Base-by-base conservation (phyloP, 2,797 vertebrate genomes). In the Pseudochirops cupreus region DNA sequence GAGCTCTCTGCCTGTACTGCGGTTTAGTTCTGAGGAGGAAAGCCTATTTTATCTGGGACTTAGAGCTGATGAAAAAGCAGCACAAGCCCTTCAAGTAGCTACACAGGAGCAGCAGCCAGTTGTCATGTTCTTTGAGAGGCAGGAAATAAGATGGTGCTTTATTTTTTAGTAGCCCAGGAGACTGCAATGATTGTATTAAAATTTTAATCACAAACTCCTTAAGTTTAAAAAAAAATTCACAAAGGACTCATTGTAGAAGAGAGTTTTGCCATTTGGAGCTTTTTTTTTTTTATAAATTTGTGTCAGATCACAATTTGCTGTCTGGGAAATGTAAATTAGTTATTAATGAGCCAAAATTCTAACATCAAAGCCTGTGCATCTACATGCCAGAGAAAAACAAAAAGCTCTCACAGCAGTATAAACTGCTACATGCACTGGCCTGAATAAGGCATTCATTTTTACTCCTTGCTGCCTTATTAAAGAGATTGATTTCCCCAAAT, bases 301-400 rank as follows among this genome's bases (percentile, higher is more conserved):
- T 98, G 97, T 98, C 98, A 98, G 98, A 98, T 98, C 98, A 97
- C 97, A 98, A 98, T 98, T 98, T 98, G 97, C 97, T 98, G 97
- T 98, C 98, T 98, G 98, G 95, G 97, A 98, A 98, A 98, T 98
- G 98, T 98, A 99, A 98, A 98, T 99, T 97, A 98, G 98, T 97
- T 98, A 98, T 98, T 98, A 98, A 98, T 97, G 97, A 98, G 96
- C 96, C 96, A 98, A 98, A 98, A 96, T 97, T 55, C 97, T 98
- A 98, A 97, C 98, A 98, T 98, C 97, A 98, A 98, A 98, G 97
- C 92, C 96, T 31, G 90, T 93, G 92, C 94, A 96, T 97, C 97
- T 96, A 93, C 97, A 97, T 2, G 62, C 96, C 97, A 54, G 95
- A 95, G 96, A 98, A 94, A 98, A 95, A 98, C 92, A 98, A 98